A percentile compares a stretch with the other conserved stretches of the same genome.
phyloP scores from a whole-genome alignment of 2,113 vertebrate species.

The Mugil cephalus region DNA sequence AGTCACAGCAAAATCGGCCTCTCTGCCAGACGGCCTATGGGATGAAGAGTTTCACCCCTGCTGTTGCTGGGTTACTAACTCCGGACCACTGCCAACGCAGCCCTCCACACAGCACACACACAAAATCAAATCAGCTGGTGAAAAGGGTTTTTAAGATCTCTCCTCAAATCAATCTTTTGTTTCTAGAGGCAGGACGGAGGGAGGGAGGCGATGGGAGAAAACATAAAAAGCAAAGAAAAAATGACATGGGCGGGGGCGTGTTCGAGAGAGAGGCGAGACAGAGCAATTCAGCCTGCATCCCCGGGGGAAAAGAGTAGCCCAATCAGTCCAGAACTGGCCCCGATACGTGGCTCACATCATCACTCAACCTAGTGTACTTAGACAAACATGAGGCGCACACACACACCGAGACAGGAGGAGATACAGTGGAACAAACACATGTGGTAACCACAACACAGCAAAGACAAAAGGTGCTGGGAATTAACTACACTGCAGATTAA shows the following conservation, averaged over 20 bases:
- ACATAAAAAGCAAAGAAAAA: slow-evolving; percentile 34
- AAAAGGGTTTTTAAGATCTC: slow-evolving; percentile 59
- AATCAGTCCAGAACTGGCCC: slow-evolving; percentile 50
- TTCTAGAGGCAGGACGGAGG: slow-evolving; percentile 40
- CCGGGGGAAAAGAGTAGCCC: slow-evolving; percentile 43
- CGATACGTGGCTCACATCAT: slow-evolving; percentile 50
- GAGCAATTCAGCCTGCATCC: slow-evolving; percentile 37
- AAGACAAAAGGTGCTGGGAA: slow-evolving; percentile 28
- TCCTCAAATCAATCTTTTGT: slow-evolving; percentile 69
- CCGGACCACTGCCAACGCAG: slow-evolving; percentile 58
- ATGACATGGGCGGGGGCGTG: slow-evolving; percentile 16
- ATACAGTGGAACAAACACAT: not conserved
- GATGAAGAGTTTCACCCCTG: slow-evolving; percentile 69
- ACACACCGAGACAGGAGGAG: not conserved
- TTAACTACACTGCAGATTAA: slow-evolving; percentile 26
- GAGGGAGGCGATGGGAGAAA: slow-evolving; percentile 6
- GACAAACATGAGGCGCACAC: slow-evolving; percentile 10
- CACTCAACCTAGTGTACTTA: slow-evolving; percentile 36
- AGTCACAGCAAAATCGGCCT: slow-evolving; percentile 12
- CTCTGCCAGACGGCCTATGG: slow-evolving; percentile 73
- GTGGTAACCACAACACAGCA: slow-evolving; percentile 9
- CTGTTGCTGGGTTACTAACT: slow-evolving; percentile 78
- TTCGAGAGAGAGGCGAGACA: slow-evolving; percentile 11
- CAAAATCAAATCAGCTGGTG: slow-evolving; percentile 57
- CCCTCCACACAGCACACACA: slow-evolving; percentile 22